Evolutionary conservation across 1,140 invertebrate species (phyloP), one percentile per base, ranked within the genome.

Genomic region (Nephila pilipes): DNA sequence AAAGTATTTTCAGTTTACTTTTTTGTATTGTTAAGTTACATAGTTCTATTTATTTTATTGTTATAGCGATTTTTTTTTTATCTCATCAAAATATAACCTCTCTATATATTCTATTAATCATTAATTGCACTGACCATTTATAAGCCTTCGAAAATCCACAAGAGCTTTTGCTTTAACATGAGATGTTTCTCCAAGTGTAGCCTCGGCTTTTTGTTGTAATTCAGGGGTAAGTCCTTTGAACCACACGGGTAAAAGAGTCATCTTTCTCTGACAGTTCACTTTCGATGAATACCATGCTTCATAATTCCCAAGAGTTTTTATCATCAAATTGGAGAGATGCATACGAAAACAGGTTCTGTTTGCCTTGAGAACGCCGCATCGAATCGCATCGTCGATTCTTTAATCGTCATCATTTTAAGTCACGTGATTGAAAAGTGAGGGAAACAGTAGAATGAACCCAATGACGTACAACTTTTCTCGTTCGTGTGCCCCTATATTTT

Each of bases 181-280:
- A 2, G 87, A 65, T 0, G 60, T 88, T 18, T 88, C 87, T 1
- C 87, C 87, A 10, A 88, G 46, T 1, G 58, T 57, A 6, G 14
- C 18, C 60, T 65, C 87, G 18, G 87, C 87, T 14, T n/a, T 75
- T 10, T 88, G 69, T 32, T 57, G 58, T 22, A 88, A 55, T 38
- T 88, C 87, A 38, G 87, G 87, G 36, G 60, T 88, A 10, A 88
- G 22, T 29, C 87, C 87, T 18, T 88, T 88, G 60, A 38, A 75
- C 87, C 87, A 88, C 32, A 88, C 1, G n/a, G 63, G 87, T 36
- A 88, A 29, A 25, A 75, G 58, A 10, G 36, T 69, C 87, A 88
- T 88, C 38, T 5, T 83, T 79, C 32, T 79, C 20, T 22, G 16
- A 79, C 14, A 46, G 18, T 36, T 60, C 85, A 54, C 58, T 36